Evolutionary conservation across 2,113 vertebrate genomes (phyloP).

Genomic region (Aplodontia rufa): DNA sequence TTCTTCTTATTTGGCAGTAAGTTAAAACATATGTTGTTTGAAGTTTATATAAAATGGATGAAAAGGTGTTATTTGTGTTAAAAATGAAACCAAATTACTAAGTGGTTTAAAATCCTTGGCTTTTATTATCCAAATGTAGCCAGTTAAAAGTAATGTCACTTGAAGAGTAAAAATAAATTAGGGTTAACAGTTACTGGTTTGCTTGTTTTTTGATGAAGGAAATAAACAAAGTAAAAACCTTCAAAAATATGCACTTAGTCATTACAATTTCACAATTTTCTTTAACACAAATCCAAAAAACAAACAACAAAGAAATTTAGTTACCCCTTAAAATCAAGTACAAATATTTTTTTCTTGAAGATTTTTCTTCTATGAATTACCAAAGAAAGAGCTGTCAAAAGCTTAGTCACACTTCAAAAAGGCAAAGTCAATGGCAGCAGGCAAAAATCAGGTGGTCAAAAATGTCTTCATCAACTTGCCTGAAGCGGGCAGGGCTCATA

Average conservation of each 20-base stretch:
- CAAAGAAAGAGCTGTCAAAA: slow-evolving; percentile 65
- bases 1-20: slow-evolving; percentile 86
- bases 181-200: slow-evolving; percentile 76
- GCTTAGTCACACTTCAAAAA: slow-evolving; percentile 70
- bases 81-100: slow-evolving; percentile 82
- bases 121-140: slow-evolving; percentile 82
- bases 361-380: slow-evolving; percentile 66
- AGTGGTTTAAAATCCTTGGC: slow-evolving; percentile 80
- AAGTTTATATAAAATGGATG: slow-evolving; percentile 81
- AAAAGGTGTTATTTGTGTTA: slow-evolving; percentile 82
- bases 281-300: slow-evolving; percentile 75
- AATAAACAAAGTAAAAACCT: slow-evolving; percentile 78
- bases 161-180: slow-evolving; percentile 76
- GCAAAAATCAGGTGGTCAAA: slow-evolving; percentile 57
- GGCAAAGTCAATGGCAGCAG: slow-evolving; percentile 58
- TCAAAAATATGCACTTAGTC: slow-evolving; percentile 70
- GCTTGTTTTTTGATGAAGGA: slow-evolving; percentile 69
- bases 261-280: slow-evolving; percentile 66
- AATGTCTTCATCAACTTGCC: not conserved
- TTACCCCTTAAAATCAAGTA: slow-evolving; percentile 63
- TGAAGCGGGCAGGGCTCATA: not conserved
- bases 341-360: slow-evolving; percentile 57
- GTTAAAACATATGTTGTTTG: slow-evolving; percentile 85
- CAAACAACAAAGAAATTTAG: slow-evolving; percentile 71
- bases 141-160: slow-evolving; percentile 78